Conservation (phyloP, 2,888 invertebrate genomes). For the Xestobium rufovillosum region DNA sequence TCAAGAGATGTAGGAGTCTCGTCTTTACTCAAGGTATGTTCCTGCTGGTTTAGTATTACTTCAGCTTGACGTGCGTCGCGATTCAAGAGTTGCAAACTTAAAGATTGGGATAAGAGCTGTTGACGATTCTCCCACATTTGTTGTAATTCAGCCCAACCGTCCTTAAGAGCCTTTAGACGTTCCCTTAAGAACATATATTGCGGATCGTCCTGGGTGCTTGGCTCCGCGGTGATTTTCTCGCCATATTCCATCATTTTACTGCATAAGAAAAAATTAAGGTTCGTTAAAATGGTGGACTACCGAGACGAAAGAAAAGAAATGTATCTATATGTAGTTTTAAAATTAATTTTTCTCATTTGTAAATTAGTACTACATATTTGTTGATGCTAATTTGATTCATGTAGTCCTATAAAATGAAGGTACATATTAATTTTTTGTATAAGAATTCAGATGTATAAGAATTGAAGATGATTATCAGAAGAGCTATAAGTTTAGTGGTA, state of each 20-base stretch:
- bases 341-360: too few species aligned
- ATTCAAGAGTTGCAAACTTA: slow-evolving; percentile 92
- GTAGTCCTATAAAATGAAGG: too few species aligned
- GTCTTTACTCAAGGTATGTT: slow-evolving; percentile 93
- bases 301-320: too few species aligned
- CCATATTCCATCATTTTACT: slow-evolving; percentile 98
- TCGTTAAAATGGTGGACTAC: too few species aligned
- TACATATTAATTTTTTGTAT: too few species aligned
- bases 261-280: neutral
- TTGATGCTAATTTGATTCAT: too few species aligned
- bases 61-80: slow-evolving; percentile 97
- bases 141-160: slow-evolving; percentile 98
- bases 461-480: too few species aligned
- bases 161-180: slow-evolving; percentile 93
- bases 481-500: too few species aligned
- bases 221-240: slow-evolving; percentile 84
- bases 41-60: slow-evolving; percentile 95
- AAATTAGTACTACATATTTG: too few species aligned
- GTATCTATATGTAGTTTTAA: too few species aligned
- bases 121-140: slow-evolving; percentile 99
- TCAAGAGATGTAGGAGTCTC: slow-evolving; percentile 91
- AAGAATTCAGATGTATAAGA: too few species aligned
- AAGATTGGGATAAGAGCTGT: slow-evolving; percentile 85
- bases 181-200: slow-evolving; percentile 99
- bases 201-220: slow-evolving; percentile 86